phyloP scores from a whole-genome alignment of 2,113 vertebrate species.

The Hymenochirus boettgeri region DNA sequence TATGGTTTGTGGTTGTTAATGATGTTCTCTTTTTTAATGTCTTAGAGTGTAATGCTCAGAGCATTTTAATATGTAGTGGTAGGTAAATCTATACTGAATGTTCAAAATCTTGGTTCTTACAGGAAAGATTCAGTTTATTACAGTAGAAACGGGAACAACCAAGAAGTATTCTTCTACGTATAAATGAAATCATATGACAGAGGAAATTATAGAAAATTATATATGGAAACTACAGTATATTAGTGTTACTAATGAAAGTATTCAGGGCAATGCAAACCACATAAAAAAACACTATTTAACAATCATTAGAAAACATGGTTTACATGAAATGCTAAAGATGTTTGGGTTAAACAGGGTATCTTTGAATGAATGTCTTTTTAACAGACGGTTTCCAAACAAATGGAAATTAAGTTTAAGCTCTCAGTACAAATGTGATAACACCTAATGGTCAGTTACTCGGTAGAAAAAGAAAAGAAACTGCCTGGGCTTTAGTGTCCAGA shows the following conservation, averaged over 20 bases:
- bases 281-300: constrained; percentile 62
- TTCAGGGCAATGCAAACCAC: constrained; percentile 54
- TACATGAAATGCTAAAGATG: constrained; percentile 55
- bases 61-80: constrained; percentile 61
- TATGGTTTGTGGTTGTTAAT: constrained; percentile 68
- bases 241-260: constrained; percentile 56
- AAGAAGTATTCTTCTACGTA: constrained; percentile 61
- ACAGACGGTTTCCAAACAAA: too few species aligned
- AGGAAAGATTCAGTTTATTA: constrained; percentile 63
- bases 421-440: too few species aligned
- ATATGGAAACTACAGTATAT: constrained; percentile 48
- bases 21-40: constrained; percentile 66
- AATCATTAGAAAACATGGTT: constrained; percentile 62
- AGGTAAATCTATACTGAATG: constrained; percentile 56
- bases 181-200: constrained; percentile 63
- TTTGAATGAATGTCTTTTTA: constrained; percentile 8
- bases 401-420: too few species aligned
- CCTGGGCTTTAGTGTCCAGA: too few species aligned
- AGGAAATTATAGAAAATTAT: constrained; percentile 53
- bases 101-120: constrained; percentile 53
- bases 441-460: too few species aligned
- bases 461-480: too few species aligned
- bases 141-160: constrained; percentile 56
- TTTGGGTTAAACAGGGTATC: constrained; percentile 47
- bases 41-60: constrained; percentile 60